Percentiles rank a stretch among this genome's conserved stretches.
phyloP scores from a whole-genome alignment of 2,888 invertebrate species.

The Anaspis maculata region DNA sequence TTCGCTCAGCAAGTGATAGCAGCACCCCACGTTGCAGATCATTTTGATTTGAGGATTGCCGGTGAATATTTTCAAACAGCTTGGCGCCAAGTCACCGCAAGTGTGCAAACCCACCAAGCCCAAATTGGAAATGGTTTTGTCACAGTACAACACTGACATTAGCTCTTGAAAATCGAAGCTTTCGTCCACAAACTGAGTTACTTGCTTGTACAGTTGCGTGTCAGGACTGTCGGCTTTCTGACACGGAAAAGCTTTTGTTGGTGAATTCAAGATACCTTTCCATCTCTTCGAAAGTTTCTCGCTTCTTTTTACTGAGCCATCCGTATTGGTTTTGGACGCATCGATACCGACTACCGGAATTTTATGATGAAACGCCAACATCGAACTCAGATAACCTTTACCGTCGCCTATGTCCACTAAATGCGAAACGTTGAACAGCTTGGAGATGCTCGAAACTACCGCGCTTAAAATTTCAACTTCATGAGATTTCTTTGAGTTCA shows the following conservation, averaged over 20 bases:
- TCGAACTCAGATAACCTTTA: constrained; percentile 74
- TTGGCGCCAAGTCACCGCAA: constrained; percentile 75
- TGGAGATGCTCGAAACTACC: constrained; percentile 48
- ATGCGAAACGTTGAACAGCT: constrained; percentile 37
- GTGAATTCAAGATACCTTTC: constrained; percentile 27
- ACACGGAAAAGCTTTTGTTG: constrained; percentile 18
- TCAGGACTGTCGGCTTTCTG: constrained; percentile 18
- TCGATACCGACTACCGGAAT: constrained; percentile 77
- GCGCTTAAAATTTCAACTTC: constrained; percentile 64
- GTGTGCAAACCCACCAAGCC: constrained; percentile 75
- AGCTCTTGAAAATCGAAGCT: constrained; percentile 48
- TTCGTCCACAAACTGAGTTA: constrained; percentile 52
- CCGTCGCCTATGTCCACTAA: constrained; percentile 85
- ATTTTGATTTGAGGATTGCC: constrained; percentile 47
- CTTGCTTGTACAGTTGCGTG: constrained; percentile 49
- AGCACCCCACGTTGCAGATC: constrained; percentile 80
- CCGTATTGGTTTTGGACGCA: constrained; percentile 57
- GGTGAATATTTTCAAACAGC: constrained; percentile 61
- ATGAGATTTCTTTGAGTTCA: constrained; percentile 74
- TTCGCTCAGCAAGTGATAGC: constrained; percentile 67
- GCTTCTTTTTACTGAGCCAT: constrained; percentile 55
- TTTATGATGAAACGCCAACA: constrained; percentile 60
- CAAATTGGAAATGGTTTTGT: constrained; percentile 37
- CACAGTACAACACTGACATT: constrained; percentile 45
- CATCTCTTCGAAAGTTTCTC: constrained; percentile 41